Evolutionary conservation across 2,888 invertebrate genomes (phyloP), one percentile per base, ranked within the genome.

Genomic region (Orchestes rusci): DNA sequence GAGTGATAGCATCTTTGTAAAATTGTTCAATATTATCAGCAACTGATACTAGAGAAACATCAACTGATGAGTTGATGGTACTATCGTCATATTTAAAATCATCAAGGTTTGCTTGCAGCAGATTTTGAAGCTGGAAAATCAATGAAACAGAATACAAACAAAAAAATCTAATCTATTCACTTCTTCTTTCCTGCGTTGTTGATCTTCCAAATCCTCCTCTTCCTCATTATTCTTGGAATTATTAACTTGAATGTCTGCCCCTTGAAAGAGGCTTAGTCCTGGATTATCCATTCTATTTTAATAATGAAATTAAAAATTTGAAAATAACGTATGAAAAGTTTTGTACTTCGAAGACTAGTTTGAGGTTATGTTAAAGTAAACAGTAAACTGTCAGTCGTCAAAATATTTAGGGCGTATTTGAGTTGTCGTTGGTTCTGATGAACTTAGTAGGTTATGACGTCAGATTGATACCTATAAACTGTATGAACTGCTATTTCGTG

Each of bases 251-350:
- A 84, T 75, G 56, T 76, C 75, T 19, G 74, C 75, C 48, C 78
- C 80, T 70, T 82, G 79, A 60, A 84, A 83, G 56, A 84, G 71
- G 68, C 82, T 83, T 69, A 79, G 72, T 35, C 80, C 82, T 35
- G 81, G 80, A 48, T 53, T 54, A 43, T 60, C 58, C 59, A 61
- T 61, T 44, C n/a, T n/a, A n/a, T n/a, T n/a, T n/a, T n/a, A n/a
- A n/a, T n/a, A n/a, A n/a, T n/a, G n/a, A n/a, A n/a, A n/a, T n/a
- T n/a, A n/a, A n/a, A n/a, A n/a, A n/a, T n/a, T n/a, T n/a, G n/a
- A n/a, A n/a, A n/a, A n/a, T n/a, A n/a, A n/a, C n/a, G n/a, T n/a
- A n/a, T n/a, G n/a, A n/a, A n/a, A n/a, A n/a, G n/a, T n/a, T n/a
- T n/a, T n/a, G n/a, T n/a, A n/a, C n/a, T n/a, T n/a, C n/a, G n/a